These are phyloP conservation scores for Rhodophaea formosa DNA, from an alignment of 2,888 invertebrate genomes.

Conservation along the genomic window DNA sequence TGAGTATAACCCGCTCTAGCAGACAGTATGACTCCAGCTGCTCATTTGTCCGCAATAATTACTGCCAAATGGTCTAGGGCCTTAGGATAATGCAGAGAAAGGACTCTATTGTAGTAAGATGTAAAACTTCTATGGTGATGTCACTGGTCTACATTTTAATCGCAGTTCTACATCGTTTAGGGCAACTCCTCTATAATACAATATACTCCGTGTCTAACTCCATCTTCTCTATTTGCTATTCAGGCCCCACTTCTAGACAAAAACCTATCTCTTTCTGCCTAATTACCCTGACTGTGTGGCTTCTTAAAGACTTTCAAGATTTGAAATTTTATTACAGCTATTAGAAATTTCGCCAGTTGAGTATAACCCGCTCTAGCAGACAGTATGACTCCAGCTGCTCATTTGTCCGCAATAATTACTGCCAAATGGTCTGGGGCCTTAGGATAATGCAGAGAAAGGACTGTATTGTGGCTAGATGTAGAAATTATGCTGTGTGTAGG, in stretches of 20 bases:
- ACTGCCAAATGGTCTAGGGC: slow-evolving; percentile 35
- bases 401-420: slow-evolving; percentile 46
- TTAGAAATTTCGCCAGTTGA: slow-evolving; percentile 9
- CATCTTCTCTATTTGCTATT: no score
- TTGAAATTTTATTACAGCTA: no score
- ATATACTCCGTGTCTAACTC: no score
- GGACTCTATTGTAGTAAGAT: slow-evolving; percentile 14
- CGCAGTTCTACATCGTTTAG: no score
- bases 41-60: slow-evolving; percentile 48
- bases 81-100: slow-evolving; percentile 31
- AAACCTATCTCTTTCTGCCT: no score
- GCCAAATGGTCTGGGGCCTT: slow-evolving; percentile 35
- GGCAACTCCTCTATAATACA: no score
- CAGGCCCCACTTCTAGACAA: no score
- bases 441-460: slow-evolving; percentile 31
- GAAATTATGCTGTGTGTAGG: slow-evolving; percentile 8
- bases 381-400: slow-evolving; percentile 25
- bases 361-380: slow-evolving; percentile 26
- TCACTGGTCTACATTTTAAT: no score
- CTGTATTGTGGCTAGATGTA: slow-evolving; percentile 12
- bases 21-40: slow-evolving; percentile 13
- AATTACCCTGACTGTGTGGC: no score
- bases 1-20: slow-evolving; percentile 25
- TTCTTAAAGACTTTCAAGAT: no score
- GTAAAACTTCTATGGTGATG: not conserved